Percentiles rank a stretch among this genome's conserved stretches.
Conservation (phyloP, 2,888 invertebrate genomes). For the Gerris lacustris region DNA sequence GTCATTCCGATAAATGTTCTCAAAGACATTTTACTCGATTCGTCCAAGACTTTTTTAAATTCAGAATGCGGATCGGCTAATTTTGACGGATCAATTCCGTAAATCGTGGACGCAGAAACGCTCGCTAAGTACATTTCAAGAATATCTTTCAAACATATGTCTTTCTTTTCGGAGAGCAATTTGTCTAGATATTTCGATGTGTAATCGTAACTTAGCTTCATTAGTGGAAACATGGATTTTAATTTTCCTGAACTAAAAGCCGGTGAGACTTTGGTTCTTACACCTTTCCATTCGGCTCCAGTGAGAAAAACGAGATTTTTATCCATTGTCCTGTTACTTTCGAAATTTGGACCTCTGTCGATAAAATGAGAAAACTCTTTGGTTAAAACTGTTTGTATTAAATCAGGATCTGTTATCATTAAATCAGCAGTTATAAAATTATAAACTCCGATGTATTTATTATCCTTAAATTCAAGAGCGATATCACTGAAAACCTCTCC, state of each 20-base stretch:
- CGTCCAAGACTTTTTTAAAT: not conserved
- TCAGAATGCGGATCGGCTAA: not conserved
- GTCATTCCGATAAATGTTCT: not conserved
- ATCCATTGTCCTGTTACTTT: not conserved
- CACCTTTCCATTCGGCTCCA: not conserved
- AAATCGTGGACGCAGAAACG: not conserved
- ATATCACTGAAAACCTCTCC: not conserved
- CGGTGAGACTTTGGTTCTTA: not conserved
- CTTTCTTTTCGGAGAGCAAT: not conserved
- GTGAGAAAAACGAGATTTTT: not conserved
- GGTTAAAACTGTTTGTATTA: not conserved
- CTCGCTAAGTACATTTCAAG: not conserved
- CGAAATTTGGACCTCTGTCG: not conserved
- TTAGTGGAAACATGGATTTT: not conserved
- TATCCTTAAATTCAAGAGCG: not conserved
- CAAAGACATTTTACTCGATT: not conserved
- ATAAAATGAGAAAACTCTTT: not conserved
- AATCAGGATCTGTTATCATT: not conserved
- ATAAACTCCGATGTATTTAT: not conserved
- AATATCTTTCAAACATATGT: not conserved
- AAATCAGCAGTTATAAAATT: not conserved
- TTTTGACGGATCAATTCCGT: not conserved
- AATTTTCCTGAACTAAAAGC: not conserved
- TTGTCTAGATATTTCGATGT: not conserved
- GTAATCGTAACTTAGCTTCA: not conserved